Base-by-base conservation (phyloP, 2,113 vertebrate species). In the Pholis gunnellus region DNA sequence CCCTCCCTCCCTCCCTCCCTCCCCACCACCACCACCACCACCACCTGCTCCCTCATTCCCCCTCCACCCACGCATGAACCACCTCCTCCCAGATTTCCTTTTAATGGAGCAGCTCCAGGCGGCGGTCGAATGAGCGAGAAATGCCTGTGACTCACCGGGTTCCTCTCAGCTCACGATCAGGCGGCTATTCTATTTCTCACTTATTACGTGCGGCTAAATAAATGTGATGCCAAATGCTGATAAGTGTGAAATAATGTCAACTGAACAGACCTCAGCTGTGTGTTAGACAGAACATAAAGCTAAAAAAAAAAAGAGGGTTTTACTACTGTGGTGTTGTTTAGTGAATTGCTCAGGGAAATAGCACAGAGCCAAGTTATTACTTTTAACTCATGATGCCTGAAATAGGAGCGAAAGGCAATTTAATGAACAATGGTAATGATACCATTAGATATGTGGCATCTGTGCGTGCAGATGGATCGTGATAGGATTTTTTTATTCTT, bases 141-240 rank as follows among this genome's bases (percentile, higher is more conserved):
- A 85, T 56, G 84, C 67, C 68, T 78, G 87, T 92, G 92, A 94
- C 89, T 93, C 92, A 92, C 79, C 63, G 48, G 67, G 81, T 81
- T 85, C 67, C 88, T 88, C 81, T 81, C 57, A 66, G 73, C 73
- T 91, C 87, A 86, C 79, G 74, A 94, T 82, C 71, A 74, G 79
- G 81, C 18, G 4, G 61, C 64, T 73, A 14, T 81, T 85, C 81
- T 34, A 40, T 65, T 87, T 88, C 85, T 83, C 86, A 77, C 87
- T 84, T 76, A 61, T 84, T 78, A 79, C 54, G 66, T 46, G 72
- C 57, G 29, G 57, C 66, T 63, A 73, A 87, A 78, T 71, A 79
- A 86, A 87, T 81, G 73, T 48, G 82, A 84, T 75, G 83, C 79
- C 82, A 84, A 75, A 85, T 83, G 72, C 78, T 78, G 72, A 83